These are phyloP conservation scores for Diglossa brunneiventris DNA, from an alignment of 2,113 vertebrate genomes.

Conservation along the genomic window DNA sequence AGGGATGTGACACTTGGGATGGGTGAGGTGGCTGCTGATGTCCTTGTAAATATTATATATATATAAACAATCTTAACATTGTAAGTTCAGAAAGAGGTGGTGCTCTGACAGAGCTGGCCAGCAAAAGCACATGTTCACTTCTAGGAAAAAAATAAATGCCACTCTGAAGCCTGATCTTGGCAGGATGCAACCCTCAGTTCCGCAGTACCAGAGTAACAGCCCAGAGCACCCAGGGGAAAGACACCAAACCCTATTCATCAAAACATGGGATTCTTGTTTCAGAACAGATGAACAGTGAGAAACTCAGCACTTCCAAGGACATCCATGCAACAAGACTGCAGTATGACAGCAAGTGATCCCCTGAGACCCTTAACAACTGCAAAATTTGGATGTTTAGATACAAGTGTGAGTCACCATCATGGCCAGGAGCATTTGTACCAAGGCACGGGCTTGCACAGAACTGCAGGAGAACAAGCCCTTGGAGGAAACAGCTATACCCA, in stretches of 20 bases:
- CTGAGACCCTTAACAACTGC: neutral
- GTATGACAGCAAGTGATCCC: neutral
- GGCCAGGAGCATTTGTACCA: neutral
- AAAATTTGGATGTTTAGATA: neutral
- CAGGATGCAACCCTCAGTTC: neutral
- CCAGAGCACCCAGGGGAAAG: neutral
- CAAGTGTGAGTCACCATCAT: neutral
- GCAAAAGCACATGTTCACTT: neutral
- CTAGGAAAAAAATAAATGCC: neutral
- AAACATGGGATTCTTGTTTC: accelerated
- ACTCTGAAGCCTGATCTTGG: neutral
- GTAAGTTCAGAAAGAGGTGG: neutral
- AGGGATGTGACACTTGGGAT: neutral
- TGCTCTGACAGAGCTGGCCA: neutral
- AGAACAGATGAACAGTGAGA: neutral
- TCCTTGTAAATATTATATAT: neutral
- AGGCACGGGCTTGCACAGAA: neutral
- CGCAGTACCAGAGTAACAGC: neutral
- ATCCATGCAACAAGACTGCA: accelerated
- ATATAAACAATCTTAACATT: neutral
- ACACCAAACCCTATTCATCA: neutral
- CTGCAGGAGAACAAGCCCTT: neutral
- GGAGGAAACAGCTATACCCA: conserved; percentile 12
- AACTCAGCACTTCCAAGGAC: neutral
- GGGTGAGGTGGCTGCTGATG: neutral